Conservation (phyloP, 1,140 invertebrate genomes). For the Oedothorax gibbosus region DNA sequence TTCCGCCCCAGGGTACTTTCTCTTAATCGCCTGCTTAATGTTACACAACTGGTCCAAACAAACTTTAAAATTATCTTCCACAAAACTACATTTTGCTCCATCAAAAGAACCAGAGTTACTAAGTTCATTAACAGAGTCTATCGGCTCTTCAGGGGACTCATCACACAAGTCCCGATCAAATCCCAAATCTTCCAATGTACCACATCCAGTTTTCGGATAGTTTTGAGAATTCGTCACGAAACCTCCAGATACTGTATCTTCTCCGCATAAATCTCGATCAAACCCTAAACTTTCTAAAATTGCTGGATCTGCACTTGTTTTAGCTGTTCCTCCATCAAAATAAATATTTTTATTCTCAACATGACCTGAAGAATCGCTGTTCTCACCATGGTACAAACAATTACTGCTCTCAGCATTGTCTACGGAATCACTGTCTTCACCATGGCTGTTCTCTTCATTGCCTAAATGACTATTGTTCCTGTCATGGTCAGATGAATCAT, state of each 20-base stretch:
- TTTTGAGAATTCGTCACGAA: background rate
- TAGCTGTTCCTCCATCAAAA: no score
- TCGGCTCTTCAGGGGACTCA: background rate
- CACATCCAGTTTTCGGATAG: background rate
- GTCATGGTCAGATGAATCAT: background rate
- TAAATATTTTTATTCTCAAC: no score
- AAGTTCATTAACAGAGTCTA: background rate
- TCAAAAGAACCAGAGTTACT: background rate
- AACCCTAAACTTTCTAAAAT: no score
- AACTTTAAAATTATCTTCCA: slow-evolving; percentile 5
- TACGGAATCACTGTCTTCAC: no score
- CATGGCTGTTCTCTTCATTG: background rate
- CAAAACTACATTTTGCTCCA: background rate
- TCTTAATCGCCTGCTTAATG: slow-evolving; percentile 46
- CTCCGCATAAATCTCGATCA: no score
- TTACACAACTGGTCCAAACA: slow-evolving; percentile 24
- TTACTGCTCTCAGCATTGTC: no score
- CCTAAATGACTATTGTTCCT: background rate
- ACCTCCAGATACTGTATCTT: no score
- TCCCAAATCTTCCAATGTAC: slow-evolving; percentile 11
- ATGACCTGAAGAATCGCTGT: no score
- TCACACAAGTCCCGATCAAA: slow-evolving; percentile 17
- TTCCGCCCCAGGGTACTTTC: slow-evolving; percentile 48
- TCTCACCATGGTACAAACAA: no score
- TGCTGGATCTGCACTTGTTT: no score